Conservation (phyloP, 1,140 invertebrate species). For the Ganaspis sp. region DNA sequence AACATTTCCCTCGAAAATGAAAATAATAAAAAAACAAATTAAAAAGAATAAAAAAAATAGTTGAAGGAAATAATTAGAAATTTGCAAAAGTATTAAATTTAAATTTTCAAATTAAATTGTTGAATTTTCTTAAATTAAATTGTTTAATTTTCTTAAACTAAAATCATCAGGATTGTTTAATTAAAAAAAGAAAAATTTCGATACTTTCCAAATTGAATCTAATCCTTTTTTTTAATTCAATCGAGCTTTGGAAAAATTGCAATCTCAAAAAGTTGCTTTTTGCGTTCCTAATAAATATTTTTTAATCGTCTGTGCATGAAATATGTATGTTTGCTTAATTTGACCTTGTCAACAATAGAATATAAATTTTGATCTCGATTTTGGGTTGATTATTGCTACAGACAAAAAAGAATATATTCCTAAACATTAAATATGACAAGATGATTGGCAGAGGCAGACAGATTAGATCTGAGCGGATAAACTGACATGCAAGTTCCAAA, state of each 20-base stretch:
- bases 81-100: no score
- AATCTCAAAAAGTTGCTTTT: not conserved
- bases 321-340: slow-evolving; percentile 1
- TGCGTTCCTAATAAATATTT: not conserved
- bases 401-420: not conserved
- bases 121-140: no score
- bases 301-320: not conserved
- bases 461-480: not conserved
- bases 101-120: no score
- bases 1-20: no score
- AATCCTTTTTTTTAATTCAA: no score
- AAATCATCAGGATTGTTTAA: no score
- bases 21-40: no score
- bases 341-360: slow-evolving; percentile 2
- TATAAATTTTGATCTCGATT: slow-evolving; percentile 5
- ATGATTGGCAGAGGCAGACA: not conserved
- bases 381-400: slow-evolving; percentile 2
- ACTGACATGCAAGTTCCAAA: slow-evolving; percentile 6
- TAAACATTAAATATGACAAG: slow-evolving; percentile 14
- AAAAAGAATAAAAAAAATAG: no score
- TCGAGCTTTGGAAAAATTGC: not conserved
- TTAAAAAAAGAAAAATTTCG: no score
- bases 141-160: no score
- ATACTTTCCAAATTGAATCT: not conserved
- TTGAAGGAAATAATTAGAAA: no score